These are phyloP conservation scores for Osmoderma eremita DNA, from an alignment of 2,888 invertebrate species.

Conservation along the genomic window DNA sequence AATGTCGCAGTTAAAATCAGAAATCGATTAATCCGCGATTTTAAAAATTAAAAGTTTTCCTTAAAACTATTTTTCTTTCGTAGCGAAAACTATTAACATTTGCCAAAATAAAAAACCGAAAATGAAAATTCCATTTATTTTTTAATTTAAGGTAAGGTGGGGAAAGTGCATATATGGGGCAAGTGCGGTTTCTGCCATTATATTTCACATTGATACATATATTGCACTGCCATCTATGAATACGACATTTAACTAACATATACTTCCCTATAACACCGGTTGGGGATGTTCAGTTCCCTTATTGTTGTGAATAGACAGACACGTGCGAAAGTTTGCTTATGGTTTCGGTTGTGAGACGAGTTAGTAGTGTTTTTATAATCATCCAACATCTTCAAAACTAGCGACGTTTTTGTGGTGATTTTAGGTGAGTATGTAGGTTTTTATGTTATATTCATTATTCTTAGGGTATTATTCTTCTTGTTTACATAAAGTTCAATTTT, in stretches of 20 bases:
- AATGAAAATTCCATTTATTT: too few relatives aligned
- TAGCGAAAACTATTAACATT: too few relatives aligned
- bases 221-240: conserved; percentile 36
- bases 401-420: conserved; percentile 37
- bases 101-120: too few relatives aligned
- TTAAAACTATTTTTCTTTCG: too few relatives aligned
- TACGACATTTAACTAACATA: conserved; percentile 38
- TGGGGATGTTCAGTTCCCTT: conserved; percentile 32
- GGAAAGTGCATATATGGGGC: conserved; percentile 27
- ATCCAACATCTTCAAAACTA: conserved; percentile 35
- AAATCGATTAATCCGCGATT: too few relatives aligned
- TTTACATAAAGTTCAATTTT: conserved; percentile 33
- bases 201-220: conserved; percentile 17
- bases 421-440: conserved; percentile 39
- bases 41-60: too few relatives aligned
- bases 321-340: conserved; percentile 32
- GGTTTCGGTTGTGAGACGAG: conserved; percentile 36
- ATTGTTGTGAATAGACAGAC: conserved; percentile 34
- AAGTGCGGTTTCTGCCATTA: conserved; percentile 26
- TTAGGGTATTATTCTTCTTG: conserved; percentile 28
- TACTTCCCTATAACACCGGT: conserved; percentile 26
- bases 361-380: conserved; percentile 36
- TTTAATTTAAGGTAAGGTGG: conserved; percentile 33
- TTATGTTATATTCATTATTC: conserved; percentile 39
- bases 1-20: too few relatives aligned